Percentiles rank a stretch among this genome's conserved stretches.
phyloP scores from a whole-genome alignment of 2,888 invertebrate species.

The Dascillus cervinus region DNA sequence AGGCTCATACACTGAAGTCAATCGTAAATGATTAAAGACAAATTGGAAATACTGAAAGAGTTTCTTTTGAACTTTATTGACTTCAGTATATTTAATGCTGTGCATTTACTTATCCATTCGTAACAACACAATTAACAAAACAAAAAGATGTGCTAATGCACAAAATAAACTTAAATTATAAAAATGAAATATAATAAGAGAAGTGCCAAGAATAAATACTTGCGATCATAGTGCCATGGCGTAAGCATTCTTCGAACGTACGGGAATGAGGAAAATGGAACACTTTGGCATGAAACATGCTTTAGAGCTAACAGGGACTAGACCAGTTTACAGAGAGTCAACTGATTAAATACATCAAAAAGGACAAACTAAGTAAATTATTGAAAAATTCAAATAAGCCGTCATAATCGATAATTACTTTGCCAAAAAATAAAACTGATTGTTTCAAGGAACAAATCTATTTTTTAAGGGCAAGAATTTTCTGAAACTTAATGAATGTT shows the following conservation, averaged over 20 bases:
- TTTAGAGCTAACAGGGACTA: conserved; percentile 12
- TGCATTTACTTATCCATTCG: conserved; percentile 18
- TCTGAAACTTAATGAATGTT: too few species aligned
- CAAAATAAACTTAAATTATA: conserved; percentile 4
- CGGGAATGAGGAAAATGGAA: conserved; percentile 9
- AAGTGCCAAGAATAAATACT: conserved; percentile 29
- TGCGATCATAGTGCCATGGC: conserved; percentile 33
- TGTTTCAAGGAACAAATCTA: too few species aligned
- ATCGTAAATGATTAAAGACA: too few species aligned
- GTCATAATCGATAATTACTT: too few species aligned
- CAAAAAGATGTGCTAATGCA: conserved; percentile 19
- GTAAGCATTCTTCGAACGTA: conserved; percentile 14
- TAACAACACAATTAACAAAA: conserved; percentile 38
- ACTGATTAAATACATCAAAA: conserved; percentile 3
- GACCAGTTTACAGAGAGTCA: conserved; percentile 8
- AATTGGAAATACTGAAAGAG: too few species aligned
- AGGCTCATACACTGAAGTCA: too few species aligned
- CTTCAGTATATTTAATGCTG: too few species aligned
- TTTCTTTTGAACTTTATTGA: too few species aligned
- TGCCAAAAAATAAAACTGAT: too few species aligned
- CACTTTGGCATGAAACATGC: conserved; percentile 11
- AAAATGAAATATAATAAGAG: conserved; percentile 8
- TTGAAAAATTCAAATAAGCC: too few species aligned
- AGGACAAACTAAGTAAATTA: too few species aligned
- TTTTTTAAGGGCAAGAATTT: too few species aligned